A percentile compares a stretch with the other conserved stretches of the same genome.
phyloP scores from a whole-genome alignment of 2,888 invertebrate species.

The Nemotelus nigrinus region DNA sequence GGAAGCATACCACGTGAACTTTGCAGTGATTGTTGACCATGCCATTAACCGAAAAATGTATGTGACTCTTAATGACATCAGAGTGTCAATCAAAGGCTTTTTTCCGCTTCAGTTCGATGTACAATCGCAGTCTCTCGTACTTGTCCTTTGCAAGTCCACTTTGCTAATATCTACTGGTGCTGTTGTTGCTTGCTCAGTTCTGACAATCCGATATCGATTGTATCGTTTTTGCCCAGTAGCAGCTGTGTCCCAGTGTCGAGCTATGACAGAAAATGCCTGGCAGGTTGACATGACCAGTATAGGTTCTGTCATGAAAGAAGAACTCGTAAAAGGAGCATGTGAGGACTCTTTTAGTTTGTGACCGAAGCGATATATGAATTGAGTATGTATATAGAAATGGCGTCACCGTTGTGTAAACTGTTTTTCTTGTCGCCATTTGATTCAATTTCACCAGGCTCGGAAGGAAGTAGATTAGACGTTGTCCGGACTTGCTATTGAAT shows the following conservation, averaged over 20 bases:
- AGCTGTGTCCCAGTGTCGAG: neutral
- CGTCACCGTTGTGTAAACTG: conserved; percentile 11
- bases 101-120: no score
- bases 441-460: neutral
- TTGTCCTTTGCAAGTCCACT: neutral
- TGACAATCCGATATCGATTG: neutral
- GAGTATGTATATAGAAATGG: conserved; percentile 1
- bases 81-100: neutral
- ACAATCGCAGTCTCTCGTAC: no score
- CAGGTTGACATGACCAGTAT: neutral
- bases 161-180: neutral
- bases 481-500: neutral
- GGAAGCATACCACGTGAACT: neutral
- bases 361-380: neutral
- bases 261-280: neutral
- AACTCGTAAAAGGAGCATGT: neutral
- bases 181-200: neutral
- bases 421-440: conserved; percentile 26
- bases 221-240: no score
- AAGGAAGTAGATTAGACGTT: neutral
- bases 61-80: neutral
- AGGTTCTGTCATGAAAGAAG: neutral
- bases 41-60: conserved; percentile 9
- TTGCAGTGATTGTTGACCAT: conserved; percentile 12
- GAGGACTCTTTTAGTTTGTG: neutral